These are phyloP conservation scores for Chironomus tentans DNA, from an alignment of 2,888 invertebrate species.

Conservation along the genomic window DNA sequence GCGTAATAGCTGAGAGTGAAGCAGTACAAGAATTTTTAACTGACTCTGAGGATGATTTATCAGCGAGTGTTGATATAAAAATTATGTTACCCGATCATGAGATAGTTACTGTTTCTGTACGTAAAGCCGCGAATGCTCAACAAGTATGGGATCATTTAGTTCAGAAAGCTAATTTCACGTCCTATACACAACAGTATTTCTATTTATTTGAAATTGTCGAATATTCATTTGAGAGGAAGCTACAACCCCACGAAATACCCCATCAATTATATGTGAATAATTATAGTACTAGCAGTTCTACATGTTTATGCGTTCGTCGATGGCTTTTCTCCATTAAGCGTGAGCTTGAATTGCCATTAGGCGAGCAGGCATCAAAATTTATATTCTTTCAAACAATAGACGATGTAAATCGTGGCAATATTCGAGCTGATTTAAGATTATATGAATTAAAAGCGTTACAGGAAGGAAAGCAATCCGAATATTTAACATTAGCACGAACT, in stretches of 20 bases:
- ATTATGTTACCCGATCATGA: constrained; percentile 82
- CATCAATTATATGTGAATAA: constrained; percentile 98
- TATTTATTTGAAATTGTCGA: constrained; percentile 96
- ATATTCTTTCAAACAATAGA: constrained; percentile 92
- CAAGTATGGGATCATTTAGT: constrained; percentile 83
- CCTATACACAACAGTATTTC: constrained; percentile 79
- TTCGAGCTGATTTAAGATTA: constrained; percentile 79
- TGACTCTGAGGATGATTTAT: constrained; percentile 75
- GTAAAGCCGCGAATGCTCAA: constrained; percentile 81
- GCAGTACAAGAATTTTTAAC: constrained; percentile 96
- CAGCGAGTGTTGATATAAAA: constrained; percentile 65
- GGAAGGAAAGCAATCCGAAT: constrained; percentile 75
- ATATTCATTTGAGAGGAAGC: constrained; percentile 91
- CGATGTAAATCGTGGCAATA: constrained; percentile 88
- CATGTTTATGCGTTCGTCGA: constrained; percentile 80
- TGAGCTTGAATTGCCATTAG: constrained; percentile 56
- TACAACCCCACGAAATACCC: constrained; percentile 88
- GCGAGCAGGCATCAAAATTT: constrained; percentile 68
- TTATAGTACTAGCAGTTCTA: constrained; percentile 94
- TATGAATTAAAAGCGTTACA: constrained; percentile 96
- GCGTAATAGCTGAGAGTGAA: constrained; percentile 96
- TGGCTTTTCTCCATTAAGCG: constrained; percentile 75
- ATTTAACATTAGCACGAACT: constrained; percentile 72
- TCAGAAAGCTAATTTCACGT: constrained; percentile 71
- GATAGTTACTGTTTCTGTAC: constrained; percentile 78